Percentiles rank a stretch among this genome's conserved stretches.
Conservation (phyloP, 2,113 vertebrate genomes). For the Macrotis lagotis region DNA sequence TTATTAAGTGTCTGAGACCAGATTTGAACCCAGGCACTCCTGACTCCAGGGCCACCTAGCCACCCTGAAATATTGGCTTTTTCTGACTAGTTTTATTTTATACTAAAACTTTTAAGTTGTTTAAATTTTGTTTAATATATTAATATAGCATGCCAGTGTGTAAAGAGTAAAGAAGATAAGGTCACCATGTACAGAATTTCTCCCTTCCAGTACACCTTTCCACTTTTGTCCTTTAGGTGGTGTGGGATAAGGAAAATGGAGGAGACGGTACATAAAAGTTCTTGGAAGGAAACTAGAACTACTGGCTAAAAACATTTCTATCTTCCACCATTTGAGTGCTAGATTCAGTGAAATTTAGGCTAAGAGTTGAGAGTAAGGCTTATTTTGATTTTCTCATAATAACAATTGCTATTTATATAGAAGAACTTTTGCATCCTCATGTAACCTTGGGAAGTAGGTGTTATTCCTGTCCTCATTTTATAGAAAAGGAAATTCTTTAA, state of each 20-base stretch:
- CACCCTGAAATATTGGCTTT: no score
- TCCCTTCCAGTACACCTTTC: background rate
- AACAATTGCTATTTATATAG: background rate
- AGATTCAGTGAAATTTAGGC: background rate
- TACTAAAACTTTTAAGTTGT: background rate
- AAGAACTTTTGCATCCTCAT: background rate
- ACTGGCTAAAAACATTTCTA: background rate
- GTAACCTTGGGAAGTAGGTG: background rate
- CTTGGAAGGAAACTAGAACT: background rate
- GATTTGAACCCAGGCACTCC: no score
- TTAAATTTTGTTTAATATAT: background rate
- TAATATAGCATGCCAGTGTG: background rate
- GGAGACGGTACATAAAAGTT: background rate
- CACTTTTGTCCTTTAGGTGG: background rate
- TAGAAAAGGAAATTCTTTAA: background rate
- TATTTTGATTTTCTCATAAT: background rate
- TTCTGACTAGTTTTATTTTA: background rate
- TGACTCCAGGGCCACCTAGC: no score
- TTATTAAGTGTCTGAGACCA: no score
- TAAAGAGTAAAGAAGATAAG: background rate
- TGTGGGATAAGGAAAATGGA: background rate
- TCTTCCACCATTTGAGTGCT: background rate
- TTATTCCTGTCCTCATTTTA: background rate
- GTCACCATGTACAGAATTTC: background rate
- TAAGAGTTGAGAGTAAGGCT: background rate